Evolutionary conservation across 2,888 invertebrate species (phyloP), one percentile per base, ranked within the genome.

Genomic region (Polyommatus icarus): DNA sequence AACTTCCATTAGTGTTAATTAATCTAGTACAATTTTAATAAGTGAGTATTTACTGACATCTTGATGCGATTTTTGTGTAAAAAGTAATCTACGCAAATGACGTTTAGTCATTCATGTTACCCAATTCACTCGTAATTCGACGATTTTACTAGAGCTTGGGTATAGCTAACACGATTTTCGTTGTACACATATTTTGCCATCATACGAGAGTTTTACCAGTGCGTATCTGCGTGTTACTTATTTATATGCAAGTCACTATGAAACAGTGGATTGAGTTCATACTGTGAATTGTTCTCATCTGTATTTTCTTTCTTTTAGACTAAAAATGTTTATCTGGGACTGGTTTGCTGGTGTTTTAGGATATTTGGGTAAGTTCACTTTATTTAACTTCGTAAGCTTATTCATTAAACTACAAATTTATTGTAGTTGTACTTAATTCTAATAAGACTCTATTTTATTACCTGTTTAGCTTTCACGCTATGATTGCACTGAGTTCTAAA

Each of bases 331-430:
- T 95, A 96, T 98, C 95, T 97, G 97, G 97, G 98, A 98, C 94
- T 98, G 98, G 98, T 97, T 98, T 90, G 97, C 98, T 91, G 98
- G 98, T 87, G 98, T 98, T 89, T 95, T 98, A 89, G 98, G 98
- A 91, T 98, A 98, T 94, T 96, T 98, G 91, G 98, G 98, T 98
- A 91, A 96, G 96, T 95, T 15, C 73, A 57, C 54, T 36, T 71
- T n/a, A 32, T 5, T 24, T 57, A 50, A 71, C 24, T 71, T 8
- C 3, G 10, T 7, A 61, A 61, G 4, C 8, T 61, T 61, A 29
- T 29, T 29, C 67, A 18, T 29, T 7, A 10, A 32, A 67, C 12
- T 67, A 67, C 15, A 29, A 24, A 29, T 67, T 6, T 29, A 29
- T 67, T 67, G 12, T 15, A 29, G 24, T 29, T 67, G 29, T 5